Conservation (phyloP, 2,888 invertebrate species). For the Corythucha ciliata region DNA sequence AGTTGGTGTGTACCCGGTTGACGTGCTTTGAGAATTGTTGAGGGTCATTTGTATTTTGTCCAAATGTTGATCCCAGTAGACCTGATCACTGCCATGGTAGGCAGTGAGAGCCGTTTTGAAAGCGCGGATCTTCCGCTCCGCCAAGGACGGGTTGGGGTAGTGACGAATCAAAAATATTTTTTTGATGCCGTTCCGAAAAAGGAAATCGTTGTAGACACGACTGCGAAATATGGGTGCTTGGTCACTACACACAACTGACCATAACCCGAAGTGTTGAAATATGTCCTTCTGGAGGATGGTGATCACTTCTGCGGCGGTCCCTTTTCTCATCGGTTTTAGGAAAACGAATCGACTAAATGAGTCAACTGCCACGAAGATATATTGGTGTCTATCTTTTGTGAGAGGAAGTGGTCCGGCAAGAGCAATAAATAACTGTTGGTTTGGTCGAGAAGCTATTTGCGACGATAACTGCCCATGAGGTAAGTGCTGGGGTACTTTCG, state of each 20-base stretch:
- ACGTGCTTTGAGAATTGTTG: too few species aligned
- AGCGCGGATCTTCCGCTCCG: too few species aligned
- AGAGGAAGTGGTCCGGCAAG: background rate
- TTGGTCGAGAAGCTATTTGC: conserved; percentile 4
- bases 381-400: background rate
- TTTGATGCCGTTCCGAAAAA: conserved; percentile 7
- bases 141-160: background rate
- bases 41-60: too few species aligned
- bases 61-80: too few species aligned
- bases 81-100: too few species aligned
- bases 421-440: background rate
- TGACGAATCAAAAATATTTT: conserved; percentile 5
- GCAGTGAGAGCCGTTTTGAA: too few species aligned
- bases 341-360: conserved; percentile 3
- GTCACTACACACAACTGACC: background rate
- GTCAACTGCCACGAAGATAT: conserved; percentile 8
- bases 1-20: too few species aligned
- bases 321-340: conserved; percentile 8
- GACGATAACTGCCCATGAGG: conserved; percentile 6
- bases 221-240: background rate
- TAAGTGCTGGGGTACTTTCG: background rate
- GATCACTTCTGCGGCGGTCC: background rate
- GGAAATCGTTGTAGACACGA: background rate
- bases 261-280: conserved; percentile 7
- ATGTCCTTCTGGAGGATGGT: background rate